phyloP scores from a whole-genome alignment of 2,888 invertebrate species.

The Herminia tarsipennalis region DNA sequence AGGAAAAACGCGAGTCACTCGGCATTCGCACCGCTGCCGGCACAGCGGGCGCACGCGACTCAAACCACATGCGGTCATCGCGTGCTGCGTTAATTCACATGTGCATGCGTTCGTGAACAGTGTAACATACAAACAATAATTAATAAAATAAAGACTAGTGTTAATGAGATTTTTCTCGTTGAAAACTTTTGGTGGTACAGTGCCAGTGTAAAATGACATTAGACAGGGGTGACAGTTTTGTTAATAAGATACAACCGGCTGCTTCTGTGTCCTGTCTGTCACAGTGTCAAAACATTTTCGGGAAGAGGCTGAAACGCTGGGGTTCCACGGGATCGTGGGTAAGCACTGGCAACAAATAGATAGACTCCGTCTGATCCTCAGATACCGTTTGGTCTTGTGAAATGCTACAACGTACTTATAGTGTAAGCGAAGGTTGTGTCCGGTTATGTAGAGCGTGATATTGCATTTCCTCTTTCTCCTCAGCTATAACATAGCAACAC shows the following conservation, averaged over 20 bases:
- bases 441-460: no score
- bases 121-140: slow-evolving; percentile 20
- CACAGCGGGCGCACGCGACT: slow-evolving; percentile 62
- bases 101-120: slow-evolving; percentile 25
- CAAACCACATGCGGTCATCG: slow-evolving; percentile 13
- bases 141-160: slow-evolving; percentile 11
- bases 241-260: slow-evolving; percentile 80
- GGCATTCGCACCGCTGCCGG: slow-evolving; percentile 63
- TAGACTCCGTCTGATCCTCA: no score
- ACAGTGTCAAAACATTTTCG: slow-evolving; percentile 88
- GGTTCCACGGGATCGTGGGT: slow-evolving; percentile 92
- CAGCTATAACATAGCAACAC: no score
- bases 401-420: no score
- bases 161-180: slow-evolving; percentile 17
- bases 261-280: slow-evolving; percentile 82
- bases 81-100: slow-evolving; percentile 17
- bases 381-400: no score
- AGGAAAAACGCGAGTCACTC: slow-evolving; percentile 55
- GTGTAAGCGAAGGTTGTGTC: no score
- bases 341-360: no score
- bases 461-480: no score
- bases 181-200: slow-evolving; percentile 25
- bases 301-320: slow-evolving; percentile 89
- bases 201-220: slow-evolving; percentile 75
- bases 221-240: slow-evolving; percentile 78